Percentiles rank a stretch among this genome's conserved stretches.
These are phyloP conservation scores for Andrena marginata DNA, from an alignment of 2,888 invertebrate species.

Conservation along the genomic window DNA sequence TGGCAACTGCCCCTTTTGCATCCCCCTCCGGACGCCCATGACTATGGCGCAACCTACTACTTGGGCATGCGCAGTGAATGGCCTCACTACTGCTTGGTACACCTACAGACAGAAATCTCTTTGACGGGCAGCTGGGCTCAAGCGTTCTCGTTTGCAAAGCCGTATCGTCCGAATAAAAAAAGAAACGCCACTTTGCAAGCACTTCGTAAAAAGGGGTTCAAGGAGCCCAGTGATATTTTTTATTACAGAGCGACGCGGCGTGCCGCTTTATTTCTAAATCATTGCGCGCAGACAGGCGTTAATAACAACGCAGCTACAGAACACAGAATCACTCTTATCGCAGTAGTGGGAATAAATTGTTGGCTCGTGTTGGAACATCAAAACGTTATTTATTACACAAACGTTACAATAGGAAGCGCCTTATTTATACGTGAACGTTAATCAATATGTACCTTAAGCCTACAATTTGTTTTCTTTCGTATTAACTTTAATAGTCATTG, in stretches of 20 bases:
- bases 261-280: conserved; percentile 21
- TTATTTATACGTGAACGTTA: conserved; percentile 28
- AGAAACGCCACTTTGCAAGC: neutral
- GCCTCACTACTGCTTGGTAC: too few species aligned
- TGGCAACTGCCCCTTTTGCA: too few species aligned
- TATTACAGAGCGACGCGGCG: conserved; percentile 3
- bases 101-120: too few species aligned
- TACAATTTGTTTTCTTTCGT: neutral
- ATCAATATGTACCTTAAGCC: conserved; percentile 17
- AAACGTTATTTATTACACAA: conserved; percentile 49
- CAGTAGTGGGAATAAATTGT: conserved; percentile 35
- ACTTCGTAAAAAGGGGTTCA: conserved; percentile 1
- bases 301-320: conserved; percentile 16
- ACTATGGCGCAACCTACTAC: too few species aligned
- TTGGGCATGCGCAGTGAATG: too few species aligned
- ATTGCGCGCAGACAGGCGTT: conserved; percentile 7
- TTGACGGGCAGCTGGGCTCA: too few species aligned
- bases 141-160: too few species aligned
- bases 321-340: conserved; percentile 12
- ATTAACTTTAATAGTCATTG: neutral
- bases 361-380: conserved; percentile 27
- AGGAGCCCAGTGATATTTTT: conserved; percentile 7
- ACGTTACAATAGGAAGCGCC: conserved; percentile 44
- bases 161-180: too few species aligned
- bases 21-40: too few species aligned